A percentile compares a stretch with the other conserved stretches of the same genome.
Evolutionary conservation across 2,888 invertebrate species (phyloP).

Genomic region (Mactromeris polynyma): DNA sequence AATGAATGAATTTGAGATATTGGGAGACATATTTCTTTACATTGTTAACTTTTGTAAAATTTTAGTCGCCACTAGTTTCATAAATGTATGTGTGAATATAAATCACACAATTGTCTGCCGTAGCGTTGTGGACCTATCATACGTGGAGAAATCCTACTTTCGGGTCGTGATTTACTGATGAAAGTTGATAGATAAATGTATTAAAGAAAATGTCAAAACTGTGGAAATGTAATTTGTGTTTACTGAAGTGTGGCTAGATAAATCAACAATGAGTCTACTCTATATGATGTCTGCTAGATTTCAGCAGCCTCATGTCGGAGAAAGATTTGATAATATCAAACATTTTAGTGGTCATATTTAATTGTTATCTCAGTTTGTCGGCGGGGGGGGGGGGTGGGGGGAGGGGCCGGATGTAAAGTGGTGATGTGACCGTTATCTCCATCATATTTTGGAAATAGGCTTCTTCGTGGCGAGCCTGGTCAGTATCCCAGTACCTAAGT

Average conservation of each 20-base stretch:
- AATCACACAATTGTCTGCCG: neutral
- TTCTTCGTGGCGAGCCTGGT: too few species aligned
- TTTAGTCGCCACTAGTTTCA: neutral
- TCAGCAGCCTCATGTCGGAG: neutral
- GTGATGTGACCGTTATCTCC: too few species aligned
- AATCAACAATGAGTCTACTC: slow-evolving; percentile 14
- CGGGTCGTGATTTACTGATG: slow-evolving; percentile 25
- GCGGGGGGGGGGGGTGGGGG: too few species aligned
- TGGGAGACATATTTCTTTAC: neutral
- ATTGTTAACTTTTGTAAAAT: neutral
- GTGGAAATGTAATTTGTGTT: slow-evolving; percentile 28
- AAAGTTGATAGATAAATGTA: slow-evolving; percentile 32
- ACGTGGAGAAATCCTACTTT: neutral
- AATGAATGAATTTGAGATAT: neutral
- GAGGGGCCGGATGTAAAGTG: too few species aligned
- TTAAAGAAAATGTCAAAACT: slow-evolving; percentile 34
- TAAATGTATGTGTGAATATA: neutral
- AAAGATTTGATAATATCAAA: neutral
- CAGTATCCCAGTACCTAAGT: too few species aligned
- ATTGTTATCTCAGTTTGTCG: neutral
- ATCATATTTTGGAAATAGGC: too few species aligned
- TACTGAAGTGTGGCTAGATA: slow-evolving; percentile 15
- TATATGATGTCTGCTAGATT: neutral
- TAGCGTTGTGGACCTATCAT: neutral
- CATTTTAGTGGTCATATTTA: too few species aligned